Evolutionary conservation across 2,888 invertebrate species (phyloP).

Genomic region (Sinopyrophorus schimmeli): DNA sequence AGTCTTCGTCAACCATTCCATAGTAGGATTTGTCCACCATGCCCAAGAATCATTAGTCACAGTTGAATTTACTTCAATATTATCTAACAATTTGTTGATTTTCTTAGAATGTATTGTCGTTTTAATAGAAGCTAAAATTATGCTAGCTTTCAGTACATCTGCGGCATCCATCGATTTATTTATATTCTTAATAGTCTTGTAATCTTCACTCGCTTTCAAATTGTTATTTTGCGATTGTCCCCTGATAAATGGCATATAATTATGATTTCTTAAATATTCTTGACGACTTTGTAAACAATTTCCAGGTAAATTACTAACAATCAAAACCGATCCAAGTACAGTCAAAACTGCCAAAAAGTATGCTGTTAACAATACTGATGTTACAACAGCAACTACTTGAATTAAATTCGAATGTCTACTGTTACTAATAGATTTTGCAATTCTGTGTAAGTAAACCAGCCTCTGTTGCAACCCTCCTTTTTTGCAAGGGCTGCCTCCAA

Average conservation of each 20-base stretch:
- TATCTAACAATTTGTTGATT: slow-evolving; percentile 19
- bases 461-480: slow-evolving; percentile 70
- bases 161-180: slow-evolving; percentile 42
- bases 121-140: slow-evolving; percentile 50
- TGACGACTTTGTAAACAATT: slow-evolving; percentile 46
- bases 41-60: slow-evolving; percentile 46
- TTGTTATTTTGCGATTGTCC: background rate
- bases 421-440: slow-evolving; percentile 62
- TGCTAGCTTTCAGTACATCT: slow-evolving; percentile 49
- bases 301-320: slow-evolving; percentile 59
- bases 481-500: slow-evolving; percentile 75
- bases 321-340: slow-evolving; percentile 62
- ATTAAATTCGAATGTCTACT: slow-evolving; percentile 57
- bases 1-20: slow-evolving; percentile 52
- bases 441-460: slow-evolving; percentile 85
- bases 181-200: too few relatives aligned
- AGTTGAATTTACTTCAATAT: slow-evolving; percentile 14
- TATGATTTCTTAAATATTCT: background rate
- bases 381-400: slow-evolving; percentile 58
- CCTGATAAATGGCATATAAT: background rate
- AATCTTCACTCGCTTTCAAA: too few relatives aligned
- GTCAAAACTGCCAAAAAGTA: slow-evolving; percentile 65
- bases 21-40: slow-evolving; percentile 53
- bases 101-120: slow-evolving; percentile 18
- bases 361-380: slow-evolving; percentile 63